Evolutionary conservation across 2,113 vertebrate species (phyloP), one percentile per base, ranked within the genome.

Genomic region (Tor tambroides): DNA sequence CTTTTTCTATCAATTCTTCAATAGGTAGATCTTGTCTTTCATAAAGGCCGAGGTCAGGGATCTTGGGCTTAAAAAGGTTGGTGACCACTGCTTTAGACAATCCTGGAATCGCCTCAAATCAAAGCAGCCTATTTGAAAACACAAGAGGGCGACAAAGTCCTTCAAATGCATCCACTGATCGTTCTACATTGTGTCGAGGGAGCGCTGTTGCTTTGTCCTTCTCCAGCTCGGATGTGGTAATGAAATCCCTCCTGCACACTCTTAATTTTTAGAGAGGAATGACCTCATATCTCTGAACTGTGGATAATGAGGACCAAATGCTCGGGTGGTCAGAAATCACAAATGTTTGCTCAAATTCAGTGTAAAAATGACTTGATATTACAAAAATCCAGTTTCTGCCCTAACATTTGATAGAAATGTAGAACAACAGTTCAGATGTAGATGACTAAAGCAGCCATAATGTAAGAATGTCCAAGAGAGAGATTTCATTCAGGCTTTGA

Each of bases 221-320:
- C 17, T n/a, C 4, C 12, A 28, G 35, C 30, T 38, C 51, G 32
- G 46, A 41, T 75, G 59, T 51, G 49, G 80, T 28, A 41, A 75
- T 43, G 23, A 19, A 87, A 17, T 10, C 19, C 38, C 46, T 19
- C 30, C 59, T 46, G 75, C 28, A 54, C 54, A 67, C 26, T 82
- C 43, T 76, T 84, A 81, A 87, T 90, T 88, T 87, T 75, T 89
- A 90, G 87, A 91, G 85, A 91, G 86, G 87, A 90, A 90, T 94
- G 92, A 94, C 85, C 89, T 94, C 92, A 94, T 75, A 86, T 91
- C 72, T 91, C 81, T 88, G 81, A 91, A 90, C 84, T 84, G 80
- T 84, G 79, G 88, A 85, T 94, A 93, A 94, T 91, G 85, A 88
- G 90, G 89, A 94, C 93, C 94, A 95, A 94, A 93, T 94, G 92